A percentile compares a stretch with the other conserved stretches of the same genome.
Conservation (phyloP, 2,888 invertebrate genomes). For the Apantesis nais region DNA sequence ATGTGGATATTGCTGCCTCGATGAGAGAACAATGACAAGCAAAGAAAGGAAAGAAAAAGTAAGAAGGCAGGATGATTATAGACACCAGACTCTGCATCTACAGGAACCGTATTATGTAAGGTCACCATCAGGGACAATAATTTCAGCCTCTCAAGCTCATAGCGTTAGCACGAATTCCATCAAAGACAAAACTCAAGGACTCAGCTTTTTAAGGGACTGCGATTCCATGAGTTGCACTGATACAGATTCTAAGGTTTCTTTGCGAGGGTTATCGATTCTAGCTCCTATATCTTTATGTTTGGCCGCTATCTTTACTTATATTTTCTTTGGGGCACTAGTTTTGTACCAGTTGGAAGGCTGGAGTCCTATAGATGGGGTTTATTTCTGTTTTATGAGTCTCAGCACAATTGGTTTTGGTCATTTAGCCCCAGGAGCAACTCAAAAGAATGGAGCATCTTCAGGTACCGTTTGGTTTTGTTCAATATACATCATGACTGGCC, state of each 20-base stretch:
- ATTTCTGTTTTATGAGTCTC: constrained; percentile 98
- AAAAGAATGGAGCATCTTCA: constrained; percentile 79
- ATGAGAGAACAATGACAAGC: constrained; percentile 92
- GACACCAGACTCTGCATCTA: constrained; percentile 86
- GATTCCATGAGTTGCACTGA: constrained; percentile 87
- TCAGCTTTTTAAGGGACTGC: constrained; percentile 80
- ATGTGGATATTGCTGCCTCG: constrained; percentile 94
- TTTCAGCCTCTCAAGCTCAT: constrained; percentile 82
- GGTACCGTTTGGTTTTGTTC: constrained; percentile 96
- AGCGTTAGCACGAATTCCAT: constrained; percentile 73
- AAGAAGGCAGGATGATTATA: constrained; percentile 88
- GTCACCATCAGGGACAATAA: constrained; percentile 82
- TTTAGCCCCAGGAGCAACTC: constrained; percentile 90
- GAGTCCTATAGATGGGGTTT: constrained; percentile 95
- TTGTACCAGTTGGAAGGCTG: constrained; percentile 96
- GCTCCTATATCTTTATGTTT: constrained; percentile 96
- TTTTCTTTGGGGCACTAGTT: constrained; percentile 95
- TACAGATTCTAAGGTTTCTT: constrained; percentile 88
- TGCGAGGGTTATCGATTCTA: constrained; percentile 91
- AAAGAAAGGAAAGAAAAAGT: constrained; percentile 92
- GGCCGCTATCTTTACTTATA: constrained; percentile 95
- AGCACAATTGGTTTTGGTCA: constrained; percentile 97
- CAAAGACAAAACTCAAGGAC: constrained; percentile 76
- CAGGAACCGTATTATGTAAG: constrained; percentile 91
- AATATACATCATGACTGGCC: constrained; percentile 94